Base-by-base conservation (phyloP, 2,113 vertebrate genomes). In the Osmerus eperlanus region DNA sequence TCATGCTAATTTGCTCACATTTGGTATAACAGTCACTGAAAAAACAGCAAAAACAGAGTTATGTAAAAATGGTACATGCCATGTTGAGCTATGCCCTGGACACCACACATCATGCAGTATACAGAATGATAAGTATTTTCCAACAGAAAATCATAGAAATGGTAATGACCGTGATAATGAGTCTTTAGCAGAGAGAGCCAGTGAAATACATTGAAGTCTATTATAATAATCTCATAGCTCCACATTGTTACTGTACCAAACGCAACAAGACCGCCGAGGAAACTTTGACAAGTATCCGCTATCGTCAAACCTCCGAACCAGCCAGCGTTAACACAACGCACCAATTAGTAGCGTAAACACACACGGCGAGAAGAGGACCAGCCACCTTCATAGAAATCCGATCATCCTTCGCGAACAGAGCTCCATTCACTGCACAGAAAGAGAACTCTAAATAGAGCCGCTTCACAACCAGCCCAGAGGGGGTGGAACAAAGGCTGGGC, bases 301-400 rank as follows among this genome's bases (percentile, higher is more conserved):
- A 47, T 47, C 41, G 41, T 47, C 41, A 47, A 47, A 47, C 41
- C 41, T 11, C 9, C 41, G 2, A 47, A 47, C 41, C 41, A 47
- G 41, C 41, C 32, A 36, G 32, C 1, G 41, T 47, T 47, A 47
- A 47, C 41, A 47, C 41, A 11, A 47, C 41, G 9, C 9, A 11
- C 41, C 41, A 47, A 68, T 85, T 67, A 65, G 60, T 81, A 75
- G 69, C 32, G 61, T 15, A 28, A 73, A 54, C 66, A 76, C 68
- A 76, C 62, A 74, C 64, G 78, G 71, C 67, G 61, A 63, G 25
- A 63, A 28, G 14, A 18, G 29, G 61, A 63, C 75, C 54, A 72
- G 80, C 16, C 66, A 67, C 51, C 77, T 70, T 32, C 29, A 73
- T 83, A 81, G 78, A 71, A 71, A 78, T 79, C 14, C 52, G 63